Evolutionary conservation across 1,140 invertebrate species (phyloP).

Genomic region (Rhagoletis pomonella): DNA sequence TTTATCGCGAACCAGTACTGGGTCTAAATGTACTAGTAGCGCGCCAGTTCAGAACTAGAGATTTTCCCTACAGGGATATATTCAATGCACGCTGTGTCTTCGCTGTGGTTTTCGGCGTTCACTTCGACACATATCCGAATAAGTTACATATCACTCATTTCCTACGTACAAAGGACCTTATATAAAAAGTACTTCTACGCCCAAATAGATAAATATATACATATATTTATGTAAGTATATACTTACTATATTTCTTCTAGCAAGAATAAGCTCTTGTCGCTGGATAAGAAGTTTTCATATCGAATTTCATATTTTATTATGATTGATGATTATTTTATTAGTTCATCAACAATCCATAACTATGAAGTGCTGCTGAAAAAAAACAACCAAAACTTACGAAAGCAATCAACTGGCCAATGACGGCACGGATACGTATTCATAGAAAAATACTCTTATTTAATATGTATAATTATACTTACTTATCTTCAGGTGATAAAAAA

Average conservation of each 20-base stretch:
- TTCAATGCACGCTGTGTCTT: neutral
- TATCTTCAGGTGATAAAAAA: too few species aligned
- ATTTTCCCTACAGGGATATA: too few species aligned
- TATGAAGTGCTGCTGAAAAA: neutral
- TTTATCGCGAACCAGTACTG: too few species aligned
- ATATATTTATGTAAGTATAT: too few species aligned
- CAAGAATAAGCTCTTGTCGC: neutral
- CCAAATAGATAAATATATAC: neutral
- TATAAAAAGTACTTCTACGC: neutral
- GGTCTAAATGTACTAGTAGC: too few species aligned
- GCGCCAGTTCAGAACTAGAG: too few species aligned
- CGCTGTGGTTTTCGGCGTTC: neutral
- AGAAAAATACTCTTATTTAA: too few species aligned
- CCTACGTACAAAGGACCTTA: neutral
- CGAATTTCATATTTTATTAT: neutral
- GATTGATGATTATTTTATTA: conserved; percentile 33
- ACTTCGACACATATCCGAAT: neutral
- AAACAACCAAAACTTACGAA: neutral
- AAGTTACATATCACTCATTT: neutral
- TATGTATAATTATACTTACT: too few species aligned
- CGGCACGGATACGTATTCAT: too few species aligned
- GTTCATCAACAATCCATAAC: conserved; percentile 12
- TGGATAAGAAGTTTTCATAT: neutral
- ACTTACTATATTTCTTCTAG: neutral
- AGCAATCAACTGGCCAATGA: too few species aligned